Conservation (phyloP, 2,113 vertebrate genomes). For the Oenanthe melanoleuca region DNA sequence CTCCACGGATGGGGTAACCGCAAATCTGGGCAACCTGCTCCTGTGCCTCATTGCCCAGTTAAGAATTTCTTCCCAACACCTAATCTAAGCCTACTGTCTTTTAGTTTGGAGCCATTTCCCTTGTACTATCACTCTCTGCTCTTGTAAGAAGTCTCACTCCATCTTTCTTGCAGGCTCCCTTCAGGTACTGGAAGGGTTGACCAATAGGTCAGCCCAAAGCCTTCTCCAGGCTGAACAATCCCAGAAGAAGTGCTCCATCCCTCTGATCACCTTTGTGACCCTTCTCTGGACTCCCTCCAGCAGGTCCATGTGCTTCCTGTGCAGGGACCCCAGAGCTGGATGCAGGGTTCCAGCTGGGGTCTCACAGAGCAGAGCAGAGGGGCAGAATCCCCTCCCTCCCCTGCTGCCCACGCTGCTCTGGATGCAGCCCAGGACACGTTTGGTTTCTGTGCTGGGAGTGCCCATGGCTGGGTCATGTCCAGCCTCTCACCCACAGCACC, state of each 20-base stretch:
- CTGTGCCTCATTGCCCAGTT: not conserved
- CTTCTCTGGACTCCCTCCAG: not conserved
- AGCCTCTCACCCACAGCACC: not conserved
- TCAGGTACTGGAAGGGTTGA: not conserved
- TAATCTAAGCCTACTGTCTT: not conserved
- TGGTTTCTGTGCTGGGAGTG: not conserved
- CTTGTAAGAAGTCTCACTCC: not conserved
- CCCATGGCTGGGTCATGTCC: not conserved
- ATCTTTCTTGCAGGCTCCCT: not conserved
- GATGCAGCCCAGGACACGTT: not conserved
- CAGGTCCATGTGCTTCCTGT: not conserved
- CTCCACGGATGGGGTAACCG: accelerated
- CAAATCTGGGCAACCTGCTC: not conserved
- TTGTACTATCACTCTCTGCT: too few relatives aligned
- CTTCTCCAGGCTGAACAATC: not conserved
- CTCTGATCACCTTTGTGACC: not conserved
- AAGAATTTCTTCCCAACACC: not conserved
- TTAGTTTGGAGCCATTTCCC: not conserved
- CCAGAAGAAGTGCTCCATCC: not conserved
- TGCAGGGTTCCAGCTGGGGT: not conserved
- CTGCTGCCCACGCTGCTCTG: not conserved
- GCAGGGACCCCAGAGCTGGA: not conserved
- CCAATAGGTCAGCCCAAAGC: not conserved
- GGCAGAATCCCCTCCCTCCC: not conserved
- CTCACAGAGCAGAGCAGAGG: not conserved